Conservation (phyloP, 2,888 invertebrate genomes). For the Euspilapteryx auroguttella region DNA sequence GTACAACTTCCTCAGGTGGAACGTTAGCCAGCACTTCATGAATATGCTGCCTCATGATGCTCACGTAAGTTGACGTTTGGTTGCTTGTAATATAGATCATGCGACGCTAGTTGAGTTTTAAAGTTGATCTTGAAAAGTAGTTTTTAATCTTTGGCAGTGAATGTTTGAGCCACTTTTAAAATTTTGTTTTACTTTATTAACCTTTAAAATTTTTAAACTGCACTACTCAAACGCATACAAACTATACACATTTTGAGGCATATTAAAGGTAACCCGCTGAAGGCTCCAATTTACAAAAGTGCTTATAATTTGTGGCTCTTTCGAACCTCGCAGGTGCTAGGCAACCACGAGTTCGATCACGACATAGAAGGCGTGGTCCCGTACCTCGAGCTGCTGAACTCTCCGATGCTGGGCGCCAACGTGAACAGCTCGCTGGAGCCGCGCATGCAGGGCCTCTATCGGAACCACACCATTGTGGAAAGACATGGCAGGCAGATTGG, state of each 20-base stretch:
- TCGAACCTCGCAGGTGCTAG: slow-evolving; percentile 66
- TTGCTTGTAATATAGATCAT: slow-evolving; percentile 2
- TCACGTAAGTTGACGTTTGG: slow-evolving; percentile 64
- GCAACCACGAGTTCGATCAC: slow-evolving; percentile 88
- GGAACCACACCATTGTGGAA: slow-evolving; percentile 66
- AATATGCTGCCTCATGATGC: slow-evolving; percentile 77
- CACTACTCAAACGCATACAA: too few relatives aligned
- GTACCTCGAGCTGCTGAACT: slow-evolving; percentile 64
- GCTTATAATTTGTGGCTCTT: background rate
- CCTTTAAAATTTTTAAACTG: too few relatives aligned
- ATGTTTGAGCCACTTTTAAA: too few relatives aligned
- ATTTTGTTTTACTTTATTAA: too few relatives aligned
- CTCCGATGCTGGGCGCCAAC: slow-evolving; percentile 74
- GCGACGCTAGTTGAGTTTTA: too few relatives aligned
- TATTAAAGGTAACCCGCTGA: too few relatives aligned
- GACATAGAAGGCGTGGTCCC: slow-evolving; percentile 71
- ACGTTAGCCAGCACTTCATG: slow-evolving; percentile 73
- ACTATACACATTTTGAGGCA: too few relatives aligned
- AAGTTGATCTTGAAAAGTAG: too few relatives aligned
- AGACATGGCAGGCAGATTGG: slow-evolving; percentile 70
- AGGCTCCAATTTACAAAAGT: too few relatives aligned
- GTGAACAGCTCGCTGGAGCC: slow-evolving; percentile 73
- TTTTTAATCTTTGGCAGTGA: too few relatives aligned
- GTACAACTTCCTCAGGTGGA: slow-evolving; percentile 76
- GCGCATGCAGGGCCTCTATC: slow-evolving; percentile 58